Evolutionary conservation across 2,113 vertebrate genomes (phyloP).

Genomic region (Myrmecophaga tridactyla): DNA sequence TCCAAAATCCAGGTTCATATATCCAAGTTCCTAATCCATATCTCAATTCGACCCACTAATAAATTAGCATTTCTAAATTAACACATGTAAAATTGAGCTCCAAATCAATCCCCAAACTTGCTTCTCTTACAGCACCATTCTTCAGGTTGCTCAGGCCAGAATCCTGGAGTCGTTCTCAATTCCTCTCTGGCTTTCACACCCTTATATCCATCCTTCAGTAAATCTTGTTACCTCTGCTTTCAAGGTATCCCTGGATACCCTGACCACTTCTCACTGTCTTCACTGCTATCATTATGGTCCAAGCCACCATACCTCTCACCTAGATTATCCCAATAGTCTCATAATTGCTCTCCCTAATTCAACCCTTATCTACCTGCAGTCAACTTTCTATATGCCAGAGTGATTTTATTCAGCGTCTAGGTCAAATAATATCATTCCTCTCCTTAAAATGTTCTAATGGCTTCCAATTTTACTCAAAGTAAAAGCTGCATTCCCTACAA

Average conservation of each 20-base stretch:
- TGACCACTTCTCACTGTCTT: background rate
- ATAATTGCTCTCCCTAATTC: background rate
- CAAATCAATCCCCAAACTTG: background rate
- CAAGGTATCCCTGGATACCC: background rate
- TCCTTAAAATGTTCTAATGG: background rate
- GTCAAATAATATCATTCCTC: background rate
- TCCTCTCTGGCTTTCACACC: background rate
- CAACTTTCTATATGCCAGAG: background rate
- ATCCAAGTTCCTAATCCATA: background rate
- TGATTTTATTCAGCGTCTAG: background rate
- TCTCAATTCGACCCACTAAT: background rate
- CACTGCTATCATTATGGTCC: background rate
- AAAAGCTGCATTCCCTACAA: background rate
- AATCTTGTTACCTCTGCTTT: background rate
- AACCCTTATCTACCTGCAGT: background rate
- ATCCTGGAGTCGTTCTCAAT: background rate
- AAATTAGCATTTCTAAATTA: slow-evolving; percentile 1
- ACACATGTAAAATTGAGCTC: background rate
- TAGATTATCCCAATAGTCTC: background rate
- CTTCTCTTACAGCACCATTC: background rate
- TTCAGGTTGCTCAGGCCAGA: background rate
- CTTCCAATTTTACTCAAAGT: background rate
- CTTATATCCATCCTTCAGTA: background rate
- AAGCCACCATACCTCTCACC: background rate
- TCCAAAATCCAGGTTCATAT: background rate